A percentile compares a stretch with the other conserved stretches of the same genome.
phyloP scores from a whole-genome alignment of 2,113 vertebrate genomes.

The Dryoscopus gambensis region DNA sequence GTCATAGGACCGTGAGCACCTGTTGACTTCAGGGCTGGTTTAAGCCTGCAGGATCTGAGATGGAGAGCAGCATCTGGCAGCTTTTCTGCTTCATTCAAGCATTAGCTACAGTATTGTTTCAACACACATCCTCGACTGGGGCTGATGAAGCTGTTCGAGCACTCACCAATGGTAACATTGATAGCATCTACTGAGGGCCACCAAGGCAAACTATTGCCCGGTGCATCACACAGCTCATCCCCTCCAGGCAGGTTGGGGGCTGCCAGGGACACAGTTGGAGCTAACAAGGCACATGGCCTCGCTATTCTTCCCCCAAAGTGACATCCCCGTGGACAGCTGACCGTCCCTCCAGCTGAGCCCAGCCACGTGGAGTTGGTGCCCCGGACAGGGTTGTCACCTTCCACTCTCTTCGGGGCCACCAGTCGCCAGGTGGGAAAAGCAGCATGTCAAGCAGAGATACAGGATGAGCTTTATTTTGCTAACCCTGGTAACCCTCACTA shows the following conservation, averaged over 20 bases:
- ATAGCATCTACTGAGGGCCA: not conserved
- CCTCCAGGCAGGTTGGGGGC: conserved; percentile 16
- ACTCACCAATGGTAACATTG: not conserved
- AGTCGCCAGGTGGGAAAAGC: not conserved
- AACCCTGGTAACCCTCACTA: not conserved
- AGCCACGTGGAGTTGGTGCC: not conserved
- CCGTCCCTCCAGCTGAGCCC: not conserved
- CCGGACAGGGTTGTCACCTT: not conserved
- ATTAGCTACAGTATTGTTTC: not conserved
- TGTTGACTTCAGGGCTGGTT: not conserved
- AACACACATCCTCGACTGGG: not conserved
- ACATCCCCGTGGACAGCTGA: conserved; percentile 13
- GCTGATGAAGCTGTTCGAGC: not conserved
- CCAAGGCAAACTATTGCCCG: not conserved
- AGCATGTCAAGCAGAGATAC: not conserved
- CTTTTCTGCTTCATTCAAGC: not conserved
- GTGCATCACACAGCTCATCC: not conserved
- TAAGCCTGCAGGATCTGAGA: not conserved
- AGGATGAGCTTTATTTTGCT: not conserved
- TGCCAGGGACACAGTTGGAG: conserved; percentile 67
- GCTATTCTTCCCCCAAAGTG: conserved; percentile 36
- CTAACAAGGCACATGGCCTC: not conserved
- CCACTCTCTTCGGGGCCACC: not conserved
- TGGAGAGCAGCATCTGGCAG: not conserved
- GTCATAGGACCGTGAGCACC: not conserved